phyloP scores from a whole-genome alignment of 2,888 invertebrate species.

The Tetranychus piercei region DNA sequence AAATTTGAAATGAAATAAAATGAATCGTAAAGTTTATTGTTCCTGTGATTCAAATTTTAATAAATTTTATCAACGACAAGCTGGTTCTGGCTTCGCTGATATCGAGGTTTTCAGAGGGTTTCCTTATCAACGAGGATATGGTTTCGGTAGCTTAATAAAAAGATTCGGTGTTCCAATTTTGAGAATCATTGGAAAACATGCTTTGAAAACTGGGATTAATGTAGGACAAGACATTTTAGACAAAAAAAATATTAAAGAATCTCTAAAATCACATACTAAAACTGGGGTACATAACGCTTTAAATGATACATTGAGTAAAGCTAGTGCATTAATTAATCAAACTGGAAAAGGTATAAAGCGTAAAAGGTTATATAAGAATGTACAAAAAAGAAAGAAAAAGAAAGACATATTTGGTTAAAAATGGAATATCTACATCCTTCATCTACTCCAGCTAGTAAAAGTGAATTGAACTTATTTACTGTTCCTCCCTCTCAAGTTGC shows the following conservation, averaged over 20 bases:
- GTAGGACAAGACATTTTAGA: not conserved
- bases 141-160: not conserved
- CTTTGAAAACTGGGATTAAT: not conserved
- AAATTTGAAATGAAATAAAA: not conserved
- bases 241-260: not conserved
- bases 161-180: not conserved
- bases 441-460: not conserved
- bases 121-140: not conserved
- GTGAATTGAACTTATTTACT: not conserved
- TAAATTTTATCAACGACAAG: not conserved
- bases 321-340: not conserved
- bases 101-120: not conserved
- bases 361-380: not conserved
- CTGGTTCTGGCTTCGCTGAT: not conserved
- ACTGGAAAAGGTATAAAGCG: not conserved
- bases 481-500: not conserved
- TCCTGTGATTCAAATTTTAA: not conserved
- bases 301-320: no score
- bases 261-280: not conserved
- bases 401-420: not conserved
- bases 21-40: not conserved
- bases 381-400: not conserved
- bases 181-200: not conserved
- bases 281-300: no score
- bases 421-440: conserved; percentile 6